Percentiles rank a stretch among this genome's conserved stretches.
These are phyloP conservation scores for Remorina albescens DNA, from an alignment of 2,797 vertebrate species.

Conservation along the genomic window DNA sequence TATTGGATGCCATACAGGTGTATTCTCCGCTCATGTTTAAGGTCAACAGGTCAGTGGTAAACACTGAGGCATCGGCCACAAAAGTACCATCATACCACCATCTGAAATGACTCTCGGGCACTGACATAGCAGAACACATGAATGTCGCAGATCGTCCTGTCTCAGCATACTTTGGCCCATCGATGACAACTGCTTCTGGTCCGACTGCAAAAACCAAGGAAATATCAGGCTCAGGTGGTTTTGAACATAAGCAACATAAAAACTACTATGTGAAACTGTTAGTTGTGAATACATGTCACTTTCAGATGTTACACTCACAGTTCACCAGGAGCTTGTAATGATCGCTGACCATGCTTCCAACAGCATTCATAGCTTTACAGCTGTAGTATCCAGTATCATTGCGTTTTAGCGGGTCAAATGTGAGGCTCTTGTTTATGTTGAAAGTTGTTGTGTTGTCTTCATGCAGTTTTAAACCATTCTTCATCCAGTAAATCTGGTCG, in stretches of 20 bases:
- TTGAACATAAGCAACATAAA: background rate
- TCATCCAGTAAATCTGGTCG: conserved; percentile 70
- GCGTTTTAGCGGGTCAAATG: conserved; percentile 41
- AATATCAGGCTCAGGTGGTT: background rate
- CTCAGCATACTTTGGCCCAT: conserved; percentile 57
- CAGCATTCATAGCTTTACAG: conserved; percentile 60
- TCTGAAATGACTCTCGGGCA: conserved; percentile 66
- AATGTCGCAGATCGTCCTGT: conserved; percentile 40
- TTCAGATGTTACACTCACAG: conserved; percentile 72
- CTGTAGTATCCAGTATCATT: conserved; percentile 63
- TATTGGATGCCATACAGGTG: conserved; percentile 76
- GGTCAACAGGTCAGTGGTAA: conserved; percentile 29
- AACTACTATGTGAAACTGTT: background rate
- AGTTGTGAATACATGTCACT: background rate
- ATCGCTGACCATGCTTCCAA: conserved; percentile 54
- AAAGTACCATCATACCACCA: conserved; percentile 74
- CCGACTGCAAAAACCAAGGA: conserved; percentile 70
- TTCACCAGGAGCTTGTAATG: conserved; percentile 55
- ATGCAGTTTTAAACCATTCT: conserved; percentile 32
- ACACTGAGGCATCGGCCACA: conserved; percentile 48
- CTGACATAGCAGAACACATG: conserved; percentile 68
- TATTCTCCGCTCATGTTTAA: conserved; percentile 73
- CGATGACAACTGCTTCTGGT: conserved; percentile 55
- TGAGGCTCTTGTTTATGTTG: conserved; percentile 54
- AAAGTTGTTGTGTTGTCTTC: conserved; percentile 30